Base-by-base conservation (phyloP, 2,888 invertebrate genomes). In the Pachydiplax longipennis region DNA sequence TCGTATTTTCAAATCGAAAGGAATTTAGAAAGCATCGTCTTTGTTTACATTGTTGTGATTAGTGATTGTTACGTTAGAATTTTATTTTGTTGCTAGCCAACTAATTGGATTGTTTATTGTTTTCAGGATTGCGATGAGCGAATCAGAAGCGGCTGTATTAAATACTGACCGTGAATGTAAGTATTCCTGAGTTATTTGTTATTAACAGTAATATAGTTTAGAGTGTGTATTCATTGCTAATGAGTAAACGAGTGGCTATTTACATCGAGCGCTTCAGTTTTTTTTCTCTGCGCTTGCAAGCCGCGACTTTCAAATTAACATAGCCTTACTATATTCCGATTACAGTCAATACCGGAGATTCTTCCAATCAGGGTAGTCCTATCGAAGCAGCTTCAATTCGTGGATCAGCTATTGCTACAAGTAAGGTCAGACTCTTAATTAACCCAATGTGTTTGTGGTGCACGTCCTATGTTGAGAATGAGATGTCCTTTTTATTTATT, bases 71-170 rank as follows among this genome's bases (percentile, higher is more conserved):
- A 18, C 53, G 15, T 18, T 53, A 3, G 3, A 53, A 1, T 53
- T 48, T 48, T 0, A 18, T 18, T 53, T 15, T 10, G 1, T 44
- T 44, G 10, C 8, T 10, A 10, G 6, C 44, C 44, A 4, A 10
- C 44, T 65, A 25, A 65, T 65, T 65, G 5, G 22, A n/a, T 65
- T 73, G 13, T 73, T 37, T 65, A 37, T 22, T 6, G 65, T 12
- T 87, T 87, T 8, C 61, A 87, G 87, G 87, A 22, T 87, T 58
- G 87, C 87, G 37, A 87, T 87, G 87, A 87, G 87, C 61, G 87
- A 87, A 35, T 87, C 87, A 87, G 87, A 87, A 58, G 61, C 65
- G 8, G 87, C 61, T 37, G n/a, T 61, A 12, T 87, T 87, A 40
- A 61, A 61, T 87, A n/a, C 61, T 61, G 87, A 87, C n/a, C 37